Base-by-base conservation (phyloP, 1,140 invertebrate species). In the Harlomillsia oculata region DNA sequence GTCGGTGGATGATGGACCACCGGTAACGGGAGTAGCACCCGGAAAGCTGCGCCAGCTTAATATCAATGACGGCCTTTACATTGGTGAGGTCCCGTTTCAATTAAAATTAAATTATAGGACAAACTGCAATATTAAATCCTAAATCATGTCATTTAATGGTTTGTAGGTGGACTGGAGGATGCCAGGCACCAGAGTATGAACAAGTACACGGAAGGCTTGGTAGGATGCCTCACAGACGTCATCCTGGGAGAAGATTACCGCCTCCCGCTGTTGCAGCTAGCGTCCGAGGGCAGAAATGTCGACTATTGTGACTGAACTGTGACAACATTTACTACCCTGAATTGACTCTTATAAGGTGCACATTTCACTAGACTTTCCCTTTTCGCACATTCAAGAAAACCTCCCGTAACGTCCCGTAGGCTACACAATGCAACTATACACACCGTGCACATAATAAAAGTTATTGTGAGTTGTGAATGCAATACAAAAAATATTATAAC, bases 41-140 rank as follows among this genome's bases (percentile, higher is more conserved):
- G 90, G 89, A 18, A 81, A 82, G 68, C 77, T 89, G 43, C 82
- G 82, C 64, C 85, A 89, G 69, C 75, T 92, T 16, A 89, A 92
- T 68, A 86, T 88, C 18, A 83, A 89, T 67, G 87, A 82, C 52
- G 83, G 83, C 56, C 76, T 92, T 55, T 89, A 84, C 74, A 82
- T 88, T 70, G 91, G 85, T 95, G 77, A 30, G 49, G 51, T 37
- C 36, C 43, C 44, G 18, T 44, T 52, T 45, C 30, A 32, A 41
- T 73, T 72, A 8, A 73, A 80, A 86, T 86, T 65, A 86, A 86
- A 14, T 80, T 86, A 70, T 79, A 84, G 44, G 78, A 85, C n/a
- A n/a, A n/a, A n/a, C n/a, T n/a, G n/a, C n/a, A n/a, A n/a, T n/a
- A n/a, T n/a, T n/a, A n/a, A n/a, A n/a, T n/a, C n/a, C n/a, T n/a